These are phyloP conservation scores for Rhinoderma darwinii DNA, from an alignment of 2,113 vertebrate genomes.

Conservation along the genomic window DNA sequence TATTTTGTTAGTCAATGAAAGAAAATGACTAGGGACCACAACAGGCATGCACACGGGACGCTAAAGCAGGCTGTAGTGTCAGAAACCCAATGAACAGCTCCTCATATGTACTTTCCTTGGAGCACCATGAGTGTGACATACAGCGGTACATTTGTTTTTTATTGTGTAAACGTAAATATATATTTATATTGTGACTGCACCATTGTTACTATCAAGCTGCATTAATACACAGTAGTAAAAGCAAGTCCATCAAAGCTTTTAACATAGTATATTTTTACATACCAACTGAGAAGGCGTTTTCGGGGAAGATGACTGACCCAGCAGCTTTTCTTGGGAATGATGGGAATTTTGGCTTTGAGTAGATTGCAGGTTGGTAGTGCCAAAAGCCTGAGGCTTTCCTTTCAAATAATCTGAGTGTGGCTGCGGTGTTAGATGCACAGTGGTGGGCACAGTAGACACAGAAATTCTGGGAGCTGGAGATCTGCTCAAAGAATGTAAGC, in stretches of 20 bases:
- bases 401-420: slow-evolving; percentile 72
- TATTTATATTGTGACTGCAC: background rate
- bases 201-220: background rate
- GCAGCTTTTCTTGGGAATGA: slow-evolving; percentile 73
- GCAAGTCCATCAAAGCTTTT: background rate
- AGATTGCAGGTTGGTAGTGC: slow-evolving; percentile 6
- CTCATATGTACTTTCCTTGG: too few relatives aligned
- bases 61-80: too few relatives aligned
- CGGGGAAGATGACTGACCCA: slow-evolving; percentile 69
- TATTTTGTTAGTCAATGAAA: too few relatives aligned
- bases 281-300: slow-evolving; percentile 22
- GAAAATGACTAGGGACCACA: too few relatives aligned
- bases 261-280: background rate
- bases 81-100: too few relatives aligned
- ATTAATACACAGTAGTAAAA: background rate
- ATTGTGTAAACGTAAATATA: too few relatives aligned
- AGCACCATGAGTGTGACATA: too few relatives aligned
- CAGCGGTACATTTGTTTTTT: background rate
- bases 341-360: slow-evolving; percentile 76
- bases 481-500: slow-evolving; percentile 75
- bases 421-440: slow-evolving; percentile 71
- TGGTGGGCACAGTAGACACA: slow-evolving; percentile 62
- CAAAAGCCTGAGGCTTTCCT: slow-evolving; percentile 24
- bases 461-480: slow-evolving; percentile 66
- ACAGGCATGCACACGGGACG: too few relatives aligned